Base-by-base conservation (phyloP, 1,140 invertebrate genomes). In the Magallana gigas region DNA sequence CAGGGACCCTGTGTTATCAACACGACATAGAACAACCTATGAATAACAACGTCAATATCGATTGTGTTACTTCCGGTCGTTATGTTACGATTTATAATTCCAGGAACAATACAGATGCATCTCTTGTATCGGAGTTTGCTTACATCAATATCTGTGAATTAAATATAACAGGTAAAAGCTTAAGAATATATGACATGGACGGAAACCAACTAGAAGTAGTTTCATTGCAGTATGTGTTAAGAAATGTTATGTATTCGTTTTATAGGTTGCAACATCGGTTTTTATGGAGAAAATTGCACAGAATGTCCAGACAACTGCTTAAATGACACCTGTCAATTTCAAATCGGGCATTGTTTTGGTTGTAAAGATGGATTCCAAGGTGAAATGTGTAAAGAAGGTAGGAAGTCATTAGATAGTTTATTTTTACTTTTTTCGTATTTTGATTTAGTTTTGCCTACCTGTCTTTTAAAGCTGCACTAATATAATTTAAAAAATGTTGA, bases 351-450 rank as follows among this genome's bases (percentile, higher is more conserved):
- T 57, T 83, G 48, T 80, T n/a, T 86, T 11, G 85, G 29, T 4
- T 86, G 85, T 58, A 48, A 58, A 57, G 57, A 57, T 23, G 85
- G 85, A 18, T 86, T 57, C 36, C 80, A 16, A n/a, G 85, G 85
- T 23, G n/a, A 14, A 5, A 48, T 29, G 16, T 87, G 76, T 48
- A 1, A 82, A 82, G 16, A 11, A 76, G 68, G 68, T 76, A 76
- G 2, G 36, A 0, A 48, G 5, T 48, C 0, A 48, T 48, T 48
- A 48, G 3, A 48, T 5, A 48, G 0, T 48, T 48, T 48, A 48
- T 0, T 48, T 2, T 48, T 2, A 48, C 2, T 48, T 23, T 23
- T 23, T 23, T 23, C 23, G 23, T 1, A 23, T 23, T 23, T 23
- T 23, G 0, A 36, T 48, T 48, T 48, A 4, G 1, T 48, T 48